Conservation (phyloP, 2,113 vertebrate species). For the Mesoclemmys tuberculata region DNA sequence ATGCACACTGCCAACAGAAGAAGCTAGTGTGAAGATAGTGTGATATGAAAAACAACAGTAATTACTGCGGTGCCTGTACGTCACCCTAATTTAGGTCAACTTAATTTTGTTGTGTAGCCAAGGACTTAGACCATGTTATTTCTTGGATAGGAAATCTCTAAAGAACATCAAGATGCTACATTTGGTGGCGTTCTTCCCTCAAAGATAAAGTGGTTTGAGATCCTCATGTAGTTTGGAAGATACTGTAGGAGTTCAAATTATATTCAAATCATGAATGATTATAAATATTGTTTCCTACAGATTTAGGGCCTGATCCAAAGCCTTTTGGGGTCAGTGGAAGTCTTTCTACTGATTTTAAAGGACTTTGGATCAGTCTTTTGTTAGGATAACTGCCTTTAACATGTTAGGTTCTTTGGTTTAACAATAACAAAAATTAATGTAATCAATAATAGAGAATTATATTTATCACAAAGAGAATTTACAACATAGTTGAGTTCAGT, state of each 20-base stretch:
- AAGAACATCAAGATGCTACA: not conserved
- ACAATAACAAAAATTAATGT: not conserved
- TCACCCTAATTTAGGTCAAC: no score
- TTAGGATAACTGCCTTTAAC: not conserved
- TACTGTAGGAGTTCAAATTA: not conserved
- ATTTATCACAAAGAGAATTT: not conserved
- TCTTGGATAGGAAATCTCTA: not conserved
- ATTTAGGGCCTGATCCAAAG: not conserved
- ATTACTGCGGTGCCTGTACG: no score
- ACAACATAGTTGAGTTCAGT: not conserved
- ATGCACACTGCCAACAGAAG: no score
- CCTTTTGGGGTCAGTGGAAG: not conserved
- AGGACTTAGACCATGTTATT: not conserved
- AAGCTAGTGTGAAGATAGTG: no score
- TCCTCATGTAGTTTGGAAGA: accelerated
- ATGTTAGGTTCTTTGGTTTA: not conserved
- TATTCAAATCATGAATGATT: not conserved
- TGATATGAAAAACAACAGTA: no score
- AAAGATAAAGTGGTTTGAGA: not conserved
- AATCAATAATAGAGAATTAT: not conserved
- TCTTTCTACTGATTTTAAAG: not conserved
- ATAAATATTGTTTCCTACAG: not conserved
- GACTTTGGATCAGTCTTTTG: not conserved
- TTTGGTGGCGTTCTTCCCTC: not conserved
- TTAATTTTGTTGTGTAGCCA: no score